Base-by-base conservation (phyloP, 2,888 invertebrate genomes). In the Phania funesta region DNA sequence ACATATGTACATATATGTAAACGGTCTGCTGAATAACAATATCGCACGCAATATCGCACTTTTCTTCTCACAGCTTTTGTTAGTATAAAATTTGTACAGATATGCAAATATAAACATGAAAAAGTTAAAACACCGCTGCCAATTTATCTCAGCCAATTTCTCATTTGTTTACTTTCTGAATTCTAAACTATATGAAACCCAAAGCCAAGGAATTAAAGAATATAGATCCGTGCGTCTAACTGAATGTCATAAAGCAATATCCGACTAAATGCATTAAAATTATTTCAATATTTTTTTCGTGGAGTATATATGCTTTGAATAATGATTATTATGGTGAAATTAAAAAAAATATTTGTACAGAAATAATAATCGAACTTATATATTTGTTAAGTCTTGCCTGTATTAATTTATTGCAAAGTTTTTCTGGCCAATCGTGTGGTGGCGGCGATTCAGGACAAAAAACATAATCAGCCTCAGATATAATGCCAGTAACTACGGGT, bases 371-470 rank as follows among this genome's bases (percentile, higher is more conserved):
- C 26, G 22, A 46, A 50, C 35, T 62, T 64, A 65, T 62, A 74
- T 71, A 22, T 74, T 46, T 76, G 60, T 73, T 64, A 76, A 84
- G 78, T 84, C 94, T 94, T 95, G 96, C 97, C 96, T 97, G 96
- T 92, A 94, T 94, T 92, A 99, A 94, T 93, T 99, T 99, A 93
- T 94, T 94, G 93, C 98, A 99, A 89, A 99, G 94, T 92, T 95
- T 95, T 89, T 95, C 94, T 91, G 95, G 95, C 99, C 99, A 99
- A 92, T 97, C 97, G 86, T 92, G 93, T 88, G 97, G 95, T 88
- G 99, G 99, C 85, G 99, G 99, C 92, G 95, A 95, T 93, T 99
- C 99, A 84, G 99, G 99, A 88, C 97, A 95, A 94, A 99, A 99
- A 88, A 99, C 97, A 94, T 95, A 99, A 93, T 99, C 99, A 87